phyloP scores from a whole-genome alignment of 1,140 invertebrate species.

The Brachionus sp. region DNA sequence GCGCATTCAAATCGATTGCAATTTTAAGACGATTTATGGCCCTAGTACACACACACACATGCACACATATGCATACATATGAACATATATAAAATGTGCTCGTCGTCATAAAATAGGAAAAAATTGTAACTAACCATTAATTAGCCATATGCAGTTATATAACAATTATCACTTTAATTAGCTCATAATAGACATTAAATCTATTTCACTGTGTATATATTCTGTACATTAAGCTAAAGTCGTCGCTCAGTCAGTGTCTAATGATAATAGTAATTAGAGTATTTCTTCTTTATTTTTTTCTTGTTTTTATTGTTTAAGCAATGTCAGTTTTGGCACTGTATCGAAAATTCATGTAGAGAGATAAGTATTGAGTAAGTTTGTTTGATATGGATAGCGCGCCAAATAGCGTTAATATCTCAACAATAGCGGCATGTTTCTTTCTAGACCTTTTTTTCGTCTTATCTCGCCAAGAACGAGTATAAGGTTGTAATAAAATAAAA shows the following conservation, averaged over 20 bases:
- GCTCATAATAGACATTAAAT: background rate
- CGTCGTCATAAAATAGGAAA: background rate
- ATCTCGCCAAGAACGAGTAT: background rate
- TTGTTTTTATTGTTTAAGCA: background rate
- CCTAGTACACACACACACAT: background rate
- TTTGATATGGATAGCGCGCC: background rate
- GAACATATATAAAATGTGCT: slow-evolving; percentile 13
- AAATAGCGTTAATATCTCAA: slow-evolving; percentile 36
- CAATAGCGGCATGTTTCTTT: background rate
- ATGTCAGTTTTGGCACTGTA: background rate
- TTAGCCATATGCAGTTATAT: slow-evolving; percentile 37
- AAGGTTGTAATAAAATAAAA: slow-evolving; percentile 1
- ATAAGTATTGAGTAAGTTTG: slow-evolving; percentile 27
- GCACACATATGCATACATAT: background rate
- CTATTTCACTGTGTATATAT: background rate
- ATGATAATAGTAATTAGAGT: slow-evolving; percentile 16
- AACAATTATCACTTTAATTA: slow-evolving; percentile 44
- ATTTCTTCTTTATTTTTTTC: background rate
- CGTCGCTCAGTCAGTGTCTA: background rate
- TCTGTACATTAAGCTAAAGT: background rate
- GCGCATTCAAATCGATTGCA: slow-evolving; percentile 4
- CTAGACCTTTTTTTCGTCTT: background rate
- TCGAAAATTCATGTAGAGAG: slow-evolving; percentile 4
- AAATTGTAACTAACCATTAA: background rate
- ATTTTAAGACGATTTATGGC: slow-evolving; percentile 25